A percentile compares a stretch with the other conserved stretches of the same genome.
Conservation (phyloP, 2,113 vertebrate genomes). For the Burhinus bistriatus region DNA sequence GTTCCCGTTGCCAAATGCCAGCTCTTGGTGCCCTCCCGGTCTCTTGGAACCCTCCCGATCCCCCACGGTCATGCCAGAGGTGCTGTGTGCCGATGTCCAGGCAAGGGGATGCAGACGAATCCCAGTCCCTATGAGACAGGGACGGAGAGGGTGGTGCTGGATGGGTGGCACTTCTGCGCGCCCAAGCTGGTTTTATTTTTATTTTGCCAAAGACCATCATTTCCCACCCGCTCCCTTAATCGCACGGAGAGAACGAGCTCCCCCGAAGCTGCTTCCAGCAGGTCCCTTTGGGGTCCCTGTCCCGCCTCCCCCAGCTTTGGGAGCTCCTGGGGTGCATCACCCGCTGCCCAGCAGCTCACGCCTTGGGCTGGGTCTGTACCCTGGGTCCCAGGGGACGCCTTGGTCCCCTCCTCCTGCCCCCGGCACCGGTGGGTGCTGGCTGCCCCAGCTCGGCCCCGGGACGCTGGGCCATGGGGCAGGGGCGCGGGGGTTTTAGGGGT, state of each 20-base stretch:
- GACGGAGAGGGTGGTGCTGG: neutral
- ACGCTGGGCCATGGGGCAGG: no score
- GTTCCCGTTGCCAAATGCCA: neutral
- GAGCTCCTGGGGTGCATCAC: neutral
- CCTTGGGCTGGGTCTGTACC: neutral
- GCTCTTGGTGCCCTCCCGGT: neutral
- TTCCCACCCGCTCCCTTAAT: neutral
- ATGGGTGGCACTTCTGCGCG: accelerated
- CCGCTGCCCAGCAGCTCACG: neutral
- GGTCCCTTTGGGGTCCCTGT: neutral
- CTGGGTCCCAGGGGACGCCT: neutral
- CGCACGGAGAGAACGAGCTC: neutral
- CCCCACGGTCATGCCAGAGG: accelerated
- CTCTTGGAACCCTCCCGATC: neutral
- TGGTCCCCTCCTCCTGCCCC: neutral
- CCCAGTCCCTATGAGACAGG: neutral
- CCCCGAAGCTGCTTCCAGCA: neutral
- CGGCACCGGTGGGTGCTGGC: neutral
- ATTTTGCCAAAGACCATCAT: neutral
- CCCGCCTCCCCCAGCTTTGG: neutral
- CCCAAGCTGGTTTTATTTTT: neutral
- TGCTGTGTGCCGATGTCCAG: neutral
- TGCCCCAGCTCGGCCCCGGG: neutral
- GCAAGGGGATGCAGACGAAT: accelerated
- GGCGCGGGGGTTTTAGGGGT: accelerated